These are phyloP conservation scores for Pammene aurita DNA, from an alignment of 2,888 invertebrate species.

Conservation along the genomic window DNA sequence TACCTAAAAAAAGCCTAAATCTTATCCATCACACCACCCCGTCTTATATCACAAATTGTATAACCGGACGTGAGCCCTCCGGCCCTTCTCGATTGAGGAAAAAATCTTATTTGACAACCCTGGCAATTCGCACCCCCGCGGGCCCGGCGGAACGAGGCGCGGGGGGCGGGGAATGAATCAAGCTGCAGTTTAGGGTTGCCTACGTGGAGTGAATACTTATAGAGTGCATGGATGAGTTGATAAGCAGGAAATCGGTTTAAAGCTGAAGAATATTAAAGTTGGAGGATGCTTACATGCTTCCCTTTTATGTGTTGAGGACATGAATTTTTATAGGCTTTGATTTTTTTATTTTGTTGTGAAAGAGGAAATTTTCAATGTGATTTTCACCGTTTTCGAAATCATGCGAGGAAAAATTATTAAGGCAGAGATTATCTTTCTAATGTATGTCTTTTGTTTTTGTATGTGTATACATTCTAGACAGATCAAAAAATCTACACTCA, in stretches of 20 bases:
- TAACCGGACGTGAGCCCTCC: constrained; percentile 62
- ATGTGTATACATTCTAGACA: no score
- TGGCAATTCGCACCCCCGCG: constrained; percentile 70
- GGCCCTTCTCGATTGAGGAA: constrained; percentile 68
- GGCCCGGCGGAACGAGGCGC: constrained; percentile 34
- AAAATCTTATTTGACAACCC: constrained; percentile 80
- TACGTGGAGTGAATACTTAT: constrained; percentile 52
- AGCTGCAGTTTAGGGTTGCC: constrained; percentile 54
- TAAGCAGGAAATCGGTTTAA: constrained; percentile 33
- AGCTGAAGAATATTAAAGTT: constrained; percentile 22
- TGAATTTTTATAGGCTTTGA: constrained; percentile 5
- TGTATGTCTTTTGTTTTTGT: no score
- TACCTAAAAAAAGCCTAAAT: neutral
- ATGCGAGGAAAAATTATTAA: neutral
- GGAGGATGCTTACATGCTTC: constrained; percentile 17
- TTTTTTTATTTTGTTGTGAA: neutral
- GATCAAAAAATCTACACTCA: no score
- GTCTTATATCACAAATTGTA: constrained; percentile 67
- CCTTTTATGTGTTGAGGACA: constrained; percentile 16
- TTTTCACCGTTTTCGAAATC: neutral
- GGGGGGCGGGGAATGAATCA: constrained; percentile 56
- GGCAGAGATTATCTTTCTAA: no score
- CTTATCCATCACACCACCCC: constrained; percentile 34
- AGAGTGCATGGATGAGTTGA: constrained; percentile 32
- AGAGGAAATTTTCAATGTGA: neutral